Base-by-base conservation (phyloP, 2,888 invertebrate genomes). In the Timandra comae region DNA sequence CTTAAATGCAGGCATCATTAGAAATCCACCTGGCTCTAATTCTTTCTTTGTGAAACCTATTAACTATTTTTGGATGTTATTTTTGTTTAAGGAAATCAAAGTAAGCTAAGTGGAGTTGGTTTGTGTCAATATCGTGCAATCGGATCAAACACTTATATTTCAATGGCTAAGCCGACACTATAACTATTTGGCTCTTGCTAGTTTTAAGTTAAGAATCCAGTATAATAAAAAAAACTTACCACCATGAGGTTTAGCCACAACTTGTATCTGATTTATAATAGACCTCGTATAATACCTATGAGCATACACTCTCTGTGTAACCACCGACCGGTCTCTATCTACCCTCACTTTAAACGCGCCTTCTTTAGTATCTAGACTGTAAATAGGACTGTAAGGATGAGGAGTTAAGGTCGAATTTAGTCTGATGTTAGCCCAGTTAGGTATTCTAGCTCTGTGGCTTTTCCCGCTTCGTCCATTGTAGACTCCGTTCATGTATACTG, bases 401-500 rank as follows among this genome's bases (percentile, higher is more conserved):
- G 76, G 70, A 0, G 74, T 72, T 3, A 86, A 40, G 0, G 86
- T 86, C 0, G 86, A 85, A 41, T 85, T 86, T 0, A 86, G 66
- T 8, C 86, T 63, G 13, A 89, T 71, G 49, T 89, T 89, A 2
- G 86, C 77, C 86, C 88, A 88, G 31, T 85, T 86, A n/a, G 89
- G 89, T 19, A 90, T 87, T 20, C 89, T 77, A 0, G 89, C 89
- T 4, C 89, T 76, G 32, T 85, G 87, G 42, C 89, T 89, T 24
- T 85, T 72, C 0, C 89, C 89, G 1, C 63, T 71, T 3, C 56
- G 62, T 1, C 89, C 89, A 56, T 87, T 89, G 63, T 89, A 89
- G 0, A 89, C 49, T 0, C 89, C 89, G 41, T 89, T 89, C 73
- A 89, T 85, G 44, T 87, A 88, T 2, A 89, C 86, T 0, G 88